Conservation (phyloP, 2,113 vertebrate genomes). For the Anser cygnoides region DNA sequence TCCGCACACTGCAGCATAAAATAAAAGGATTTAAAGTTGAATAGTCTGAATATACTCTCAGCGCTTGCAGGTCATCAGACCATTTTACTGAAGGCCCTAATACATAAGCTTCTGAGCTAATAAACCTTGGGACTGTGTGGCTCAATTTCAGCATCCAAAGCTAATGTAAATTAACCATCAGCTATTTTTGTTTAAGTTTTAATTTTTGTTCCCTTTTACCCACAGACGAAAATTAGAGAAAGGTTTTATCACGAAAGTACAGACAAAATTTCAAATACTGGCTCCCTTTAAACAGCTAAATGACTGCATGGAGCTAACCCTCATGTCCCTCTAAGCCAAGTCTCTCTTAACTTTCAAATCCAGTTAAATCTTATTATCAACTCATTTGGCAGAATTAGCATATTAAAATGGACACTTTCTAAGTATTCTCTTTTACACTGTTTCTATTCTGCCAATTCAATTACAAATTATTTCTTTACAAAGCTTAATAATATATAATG, state of each 20-base stretch:
- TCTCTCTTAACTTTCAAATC: constrained; percentile 45
- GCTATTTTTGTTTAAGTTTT: not conserved
- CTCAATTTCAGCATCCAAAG: not conserved
- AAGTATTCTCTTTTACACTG: not conserved
- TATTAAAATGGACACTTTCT: not conserved
- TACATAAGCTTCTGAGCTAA: not conserved
- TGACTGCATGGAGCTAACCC: not conserved
- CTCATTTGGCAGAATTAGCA: constrained; percentile 32
- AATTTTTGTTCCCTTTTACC: not conserved
- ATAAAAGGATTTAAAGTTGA: not conserved
- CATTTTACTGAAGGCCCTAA: not conserved
- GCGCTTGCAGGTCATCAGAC: not conserved
- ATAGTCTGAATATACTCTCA: accelerated
- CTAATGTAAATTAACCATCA: not conserved
- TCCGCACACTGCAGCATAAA: not conserved
- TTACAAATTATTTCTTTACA: not conserved
- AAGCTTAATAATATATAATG: not conserved
- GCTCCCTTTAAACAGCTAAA: not conserved
- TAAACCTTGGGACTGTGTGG: not conserved
- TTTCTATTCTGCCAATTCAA: not conserved
- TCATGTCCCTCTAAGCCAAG: constrained; percentile 6
- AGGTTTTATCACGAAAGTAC: not conserved
- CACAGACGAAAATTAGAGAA: not conserved
- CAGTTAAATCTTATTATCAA: constrained; percentile 44
- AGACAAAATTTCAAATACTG: not conserved